Conservation (phyloP, 2,888 invertebrate species). For the Lithosia quadra region DNA sequence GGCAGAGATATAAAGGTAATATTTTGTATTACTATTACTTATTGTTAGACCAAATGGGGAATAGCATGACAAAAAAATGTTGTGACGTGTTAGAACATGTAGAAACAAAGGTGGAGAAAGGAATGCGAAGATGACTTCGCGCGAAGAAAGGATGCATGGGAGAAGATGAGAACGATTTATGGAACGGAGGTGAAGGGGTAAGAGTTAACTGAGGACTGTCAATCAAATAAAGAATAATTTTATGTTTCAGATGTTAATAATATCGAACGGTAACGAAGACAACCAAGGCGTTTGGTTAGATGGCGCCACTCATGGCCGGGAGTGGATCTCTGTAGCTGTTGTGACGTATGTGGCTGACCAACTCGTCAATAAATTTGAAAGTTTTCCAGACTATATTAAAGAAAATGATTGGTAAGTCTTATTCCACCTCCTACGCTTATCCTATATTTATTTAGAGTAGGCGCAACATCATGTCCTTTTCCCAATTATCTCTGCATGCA, state of each 20-base stretch:
- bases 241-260: constrained; percentile 79
- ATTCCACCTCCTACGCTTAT: too few species aligned
- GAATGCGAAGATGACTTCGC: too few species aligned
- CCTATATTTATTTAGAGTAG: too few species aligned
- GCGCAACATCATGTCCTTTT: too few species aligned
- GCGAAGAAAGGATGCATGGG: too few species aligned
- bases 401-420: constrained; percentile 93
- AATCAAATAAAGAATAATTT: too few species aligned
- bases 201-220: too few species aligned
- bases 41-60: not conserved
- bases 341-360: constrained; percentile 92
- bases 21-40: not conserved
- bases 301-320: constrained; percentile 94
- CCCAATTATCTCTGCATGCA: too few species aligned
- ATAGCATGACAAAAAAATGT: not conserved
- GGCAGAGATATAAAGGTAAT: constrained; percentile 76
- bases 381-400: constrained; percentile 89
- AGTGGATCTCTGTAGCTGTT: constrained; percentile 95
- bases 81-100: not conserved
- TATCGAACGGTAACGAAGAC: constrained; percentile 89
- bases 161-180: not conserved
- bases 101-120: too few species aligned
- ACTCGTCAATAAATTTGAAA: constrained; percentile 89
- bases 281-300: constrained; percentile 91
- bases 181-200: not conserved